phyloP scores from a whole-genome alignment of 1,140 invertebrate species.

The Cephus cinctus region DNA sequence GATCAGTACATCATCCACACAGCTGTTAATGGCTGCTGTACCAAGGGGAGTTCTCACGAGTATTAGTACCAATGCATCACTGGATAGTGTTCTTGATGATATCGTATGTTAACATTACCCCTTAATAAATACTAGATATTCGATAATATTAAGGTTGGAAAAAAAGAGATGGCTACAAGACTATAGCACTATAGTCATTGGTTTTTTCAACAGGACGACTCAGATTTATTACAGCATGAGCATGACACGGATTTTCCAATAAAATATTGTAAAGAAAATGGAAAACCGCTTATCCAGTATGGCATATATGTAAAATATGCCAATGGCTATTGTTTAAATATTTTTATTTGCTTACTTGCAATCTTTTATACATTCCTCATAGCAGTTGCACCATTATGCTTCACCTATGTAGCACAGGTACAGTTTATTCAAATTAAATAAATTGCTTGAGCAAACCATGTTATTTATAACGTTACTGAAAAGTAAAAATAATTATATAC shows the following conservation, averaged over 20 bases:
- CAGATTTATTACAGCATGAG: not conserved
- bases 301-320: slow-evolving; percentile 12
- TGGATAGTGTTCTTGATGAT: slow-evolving; percentile 7
- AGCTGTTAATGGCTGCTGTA: slow-evolving; percentile 9
- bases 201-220: not conserved
- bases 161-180: not conserved
- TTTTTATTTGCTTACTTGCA: slow-evolving; percentile 3
- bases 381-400: slow-evolving; percentile 9
- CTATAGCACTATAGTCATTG: not conserved
- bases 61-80: slow-evolving; percentile 11
- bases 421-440: not conserved
- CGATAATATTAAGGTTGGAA: not conserved
- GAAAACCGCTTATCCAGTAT: not conserved
- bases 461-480: too few species aligned
- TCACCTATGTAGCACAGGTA: slow-evolving; percentile 15
- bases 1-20: slow-evolving; percentile 11
- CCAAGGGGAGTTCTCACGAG: slow-evolving; percentile 14
- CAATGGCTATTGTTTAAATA: slow-evolving; percentile 9
- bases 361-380: slow-evolving; percentile 14
- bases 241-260: slow-evolving; percentile 7
- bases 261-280: not conserved
- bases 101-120: slow-evolving; percentile 4
- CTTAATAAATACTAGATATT: too few species aligned
- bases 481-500: slow-evolving; percentile 7
- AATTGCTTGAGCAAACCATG: too few species aligned